Base-by-base conservation (phyloP, 1,140 invertebrate genomes). In the Choristoneura fumiferana region DNA sequence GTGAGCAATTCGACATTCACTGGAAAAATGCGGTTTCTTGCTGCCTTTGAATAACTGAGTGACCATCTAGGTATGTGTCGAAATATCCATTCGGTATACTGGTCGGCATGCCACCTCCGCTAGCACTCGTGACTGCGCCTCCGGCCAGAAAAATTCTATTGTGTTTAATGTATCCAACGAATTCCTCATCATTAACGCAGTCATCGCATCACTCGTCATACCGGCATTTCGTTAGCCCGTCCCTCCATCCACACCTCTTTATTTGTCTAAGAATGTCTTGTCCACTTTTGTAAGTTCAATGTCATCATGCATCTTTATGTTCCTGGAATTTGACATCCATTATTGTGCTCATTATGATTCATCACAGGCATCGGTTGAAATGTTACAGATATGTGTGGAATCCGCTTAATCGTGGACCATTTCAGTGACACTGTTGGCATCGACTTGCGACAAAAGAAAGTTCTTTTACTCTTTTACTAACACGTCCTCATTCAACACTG, bases 71-170 rank as follows among this genome's bases (percentile, higher is more conserved):
- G 56, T 70, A 74, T 73, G 72, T 73, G 65, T 73, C 60, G 67
- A 68, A 74, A 72, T 65, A 78, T 73, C 58, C 64, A 69, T 69
- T 66, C 65, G 57, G 58, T 58, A 54, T 61, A 57, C 63, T 62
- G 57, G 65, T 61, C 67, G 63, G 63, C 70, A 67, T 74, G 69
- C 65, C 72, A 67, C 54, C 60, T 54, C 60, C 60, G 40, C 58
- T 60, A 54, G 38, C 56, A 67, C 72, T 78, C 75, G 76, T 76
- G 76, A 75, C 75, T 81, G 62, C 77, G 78, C 74, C 78, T 79
- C 78, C 60, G 69, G 72, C 71, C 74, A 81, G 76, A 85, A 85
- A 87, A 85, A 87, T 85, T 87, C 82, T 87, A 80, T 83, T 85
- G 82, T 87, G 79, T 76, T 78, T 81, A 77, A 77, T 78, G 78